A percentile compares a stretch with the other conserved stretches of the same genome.
These are phyloP conservation scores for Salticus scenicus DNA, from an alignment of 2,888 invertebrate species.

Conservation along the genomic window DNA sequence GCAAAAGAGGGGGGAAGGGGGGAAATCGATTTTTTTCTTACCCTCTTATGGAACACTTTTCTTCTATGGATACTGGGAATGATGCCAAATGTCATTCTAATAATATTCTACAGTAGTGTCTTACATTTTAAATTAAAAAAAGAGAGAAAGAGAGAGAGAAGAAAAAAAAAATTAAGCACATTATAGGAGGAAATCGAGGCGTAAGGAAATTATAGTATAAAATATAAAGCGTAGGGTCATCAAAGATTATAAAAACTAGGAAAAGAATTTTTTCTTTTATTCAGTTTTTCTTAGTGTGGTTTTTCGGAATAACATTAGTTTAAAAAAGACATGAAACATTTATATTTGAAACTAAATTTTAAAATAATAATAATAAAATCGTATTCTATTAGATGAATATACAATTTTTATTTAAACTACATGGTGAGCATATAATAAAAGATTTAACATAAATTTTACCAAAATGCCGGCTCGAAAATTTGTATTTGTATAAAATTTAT, in stretches of 20 bases:
- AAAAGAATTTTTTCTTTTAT: background rate
- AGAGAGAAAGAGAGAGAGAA: background rate
- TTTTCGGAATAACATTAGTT: no score
- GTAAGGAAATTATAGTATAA: background rate
- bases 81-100: constrained; percentile 65
- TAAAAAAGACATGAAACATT: no score
- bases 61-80: constrained; percentile 35
- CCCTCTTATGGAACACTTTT: background rate
- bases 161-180: background rate
- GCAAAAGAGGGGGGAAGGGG: background rate
- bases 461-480: no score
- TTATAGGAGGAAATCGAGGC: background rate
- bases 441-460: no score
- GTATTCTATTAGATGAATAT: no score
- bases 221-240: background rate
- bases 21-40: constrained; percentile 51
- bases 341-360: no score
- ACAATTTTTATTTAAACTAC: no score
- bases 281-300: background rate
- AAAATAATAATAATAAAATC: no score
- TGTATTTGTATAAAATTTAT: no score
- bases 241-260: background rate
- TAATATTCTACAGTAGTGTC: constrained; percentile 43
- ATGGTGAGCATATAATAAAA: no score
- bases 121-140: background rate